Evolutionary conservation across 2,888 invertebrate species (phyloP).

Genomic region (Eristalinus sepulchralis): DNA sequence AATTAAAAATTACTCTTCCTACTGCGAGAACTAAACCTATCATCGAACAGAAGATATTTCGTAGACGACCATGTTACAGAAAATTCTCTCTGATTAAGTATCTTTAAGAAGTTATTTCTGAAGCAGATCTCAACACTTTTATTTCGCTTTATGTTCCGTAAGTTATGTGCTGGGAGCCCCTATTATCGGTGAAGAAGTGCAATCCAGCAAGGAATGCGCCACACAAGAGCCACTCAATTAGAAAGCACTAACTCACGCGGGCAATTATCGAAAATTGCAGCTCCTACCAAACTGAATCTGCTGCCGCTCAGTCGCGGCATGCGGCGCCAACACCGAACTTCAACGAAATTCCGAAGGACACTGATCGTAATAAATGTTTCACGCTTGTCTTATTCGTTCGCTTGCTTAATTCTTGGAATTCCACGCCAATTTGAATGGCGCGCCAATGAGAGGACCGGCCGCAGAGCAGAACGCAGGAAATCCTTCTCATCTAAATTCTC

Average conservation of each 20-base stretch:
- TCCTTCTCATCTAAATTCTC: not conserved
- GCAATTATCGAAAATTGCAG: slow-evolving; percentile 51
- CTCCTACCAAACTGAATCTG: not conserved
- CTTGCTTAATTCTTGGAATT: slow-evolving; percentile 45
- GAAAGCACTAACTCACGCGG: slow-evolving; percentile 45
- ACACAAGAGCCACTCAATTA: slow-evolving; percentile 51
- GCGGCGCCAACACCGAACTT: slow-evolving; percentile 11
- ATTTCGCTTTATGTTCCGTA: not conserved
- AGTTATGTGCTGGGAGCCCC: not conserved
- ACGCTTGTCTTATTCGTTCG: slow-evolving; percentile 42
- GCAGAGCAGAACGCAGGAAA: not conserved
- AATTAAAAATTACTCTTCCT: no score
- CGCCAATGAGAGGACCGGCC: slow-evolving; percentile 5
- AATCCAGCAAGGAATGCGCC: not conserved
- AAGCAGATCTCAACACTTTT: not conserved
- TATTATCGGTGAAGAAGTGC: not conserved
- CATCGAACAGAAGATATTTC: no score
- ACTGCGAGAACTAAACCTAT: no score
- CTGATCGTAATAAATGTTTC: slow-evolving; percentile 39
- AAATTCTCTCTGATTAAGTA: no score
- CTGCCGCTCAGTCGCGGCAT: not conserved
- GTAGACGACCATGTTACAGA: no score
- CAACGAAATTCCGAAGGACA: slow-evolving; percentile 22
- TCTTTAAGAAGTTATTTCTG: not conserved
- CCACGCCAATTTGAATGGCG: slow-evolving; percentile 52